Evolutionary conservation across 2,888 invertebrate species (phyloP).

Genomic region (Meteorus cinctellus): DNA sequence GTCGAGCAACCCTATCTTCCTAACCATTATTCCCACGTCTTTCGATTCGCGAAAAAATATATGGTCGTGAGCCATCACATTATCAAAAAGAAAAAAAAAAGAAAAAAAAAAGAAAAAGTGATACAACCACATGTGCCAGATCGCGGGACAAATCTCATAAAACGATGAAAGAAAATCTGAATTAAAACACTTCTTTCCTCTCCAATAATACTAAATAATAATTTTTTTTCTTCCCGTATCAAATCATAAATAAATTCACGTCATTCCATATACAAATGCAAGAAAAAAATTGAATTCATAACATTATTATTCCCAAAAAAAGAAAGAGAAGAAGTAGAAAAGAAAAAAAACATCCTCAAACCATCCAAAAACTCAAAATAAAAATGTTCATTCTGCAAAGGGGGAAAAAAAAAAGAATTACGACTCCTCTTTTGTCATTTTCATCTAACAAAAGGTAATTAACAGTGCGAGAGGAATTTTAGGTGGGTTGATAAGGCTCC

Average conservation of each 20-base stretch:
- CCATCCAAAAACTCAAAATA: no score
- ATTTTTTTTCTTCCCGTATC: no score
- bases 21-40: neutral
- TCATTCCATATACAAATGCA: no score
- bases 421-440: no score
- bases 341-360: no score
- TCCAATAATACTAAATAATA: neutral
- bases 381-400: no score
- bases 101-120: neutral
- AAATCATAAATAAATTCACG: no score
- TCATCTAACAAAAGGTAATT: neutral
- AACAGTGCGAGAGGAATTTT: conserved; percentile 1
- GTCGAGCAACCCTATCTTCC: neutral
- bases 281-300: no score
- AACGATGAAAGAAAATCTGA: no score
- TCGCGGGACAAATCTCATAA: no score
- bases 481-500: conserved; percentile 7
- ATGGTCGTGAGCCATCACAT: neutral
- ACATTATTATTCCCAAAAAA: no score
- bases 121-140: neutral
- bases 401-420: neutral
- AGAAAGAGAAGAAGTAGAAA: no score
- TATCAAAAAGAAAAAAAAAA: neutral
- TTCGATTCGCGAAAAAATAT: neutral
- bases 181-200: neutral